Conservation (phyloP, 2,797 vertebrate species). For the Lithobates sylvaticus region DNA sequence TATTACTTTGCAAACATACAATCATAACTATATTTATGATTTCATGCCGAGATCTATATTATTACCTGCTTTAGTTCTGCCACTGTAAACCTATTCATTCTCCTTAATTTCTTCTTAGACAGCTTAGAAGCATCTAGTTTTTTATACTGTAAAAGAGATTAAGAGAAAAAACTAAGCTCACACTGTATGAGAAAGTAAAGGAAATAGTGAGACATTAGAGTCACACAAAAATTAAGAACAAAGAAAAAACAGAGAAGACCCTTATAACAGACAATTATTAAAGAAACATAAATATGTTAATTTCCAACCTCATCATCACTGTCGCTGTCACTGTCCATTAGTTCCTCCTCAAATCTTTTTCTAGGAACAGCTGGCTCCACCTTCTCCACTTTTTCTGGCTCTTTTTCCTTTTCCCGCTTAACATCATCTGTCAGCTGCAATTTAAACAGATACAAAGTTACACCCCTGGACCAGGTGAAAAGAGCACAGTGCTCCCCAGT, state of each 20-base stretch:
- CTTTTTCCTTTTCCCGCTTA: constrained; percentile 94
- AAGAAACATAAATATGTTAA: not conserved
- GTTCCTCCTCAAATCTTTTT: constrained; percentile 89
- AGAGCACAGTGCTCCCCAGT: too few species aligned
- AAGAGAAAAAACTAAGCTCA: not conserved
- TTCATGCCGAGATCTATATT: too few species aligned
- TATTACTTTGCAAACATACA: too few species aligned
- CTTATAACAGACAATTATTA: not conserved
- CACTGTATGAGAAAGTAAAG: not conserved
- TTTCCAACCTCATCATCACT: constrained; percentile 75
- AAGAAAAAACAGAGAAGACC: too few species aligned
- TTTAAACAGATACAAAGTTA: not conserved
- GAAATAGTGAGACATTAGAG: too few species aligned
- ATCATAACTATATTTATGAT: too few species aligned
- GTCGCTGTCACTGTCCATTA: constrained; percentile 87
- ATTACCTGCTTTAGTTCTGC: constrained; percentile 95
- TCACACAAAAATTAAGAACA: too few species aligned
- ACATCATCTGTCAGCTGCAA: constrained; percentile 88
- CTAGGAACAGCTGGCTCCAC: constrained; percentile 75
- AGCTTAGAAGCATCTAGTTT: constrained; percentile 86
- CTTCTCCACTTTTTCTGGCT: constrained; percentile 87
- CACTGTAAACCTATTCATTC: constrained; percentile 93
- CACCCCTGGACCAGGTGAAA: too few species aligned
- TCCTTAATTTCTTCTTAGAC: constrained; percentile 94
- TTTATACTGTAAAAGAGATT: constrained; percentile 76